Evolutionary conservation across 2,888 invertebrate species (phyloP), one percentile per base, ranked within the genome.

Genomic region (Blera fallax): DNA sequence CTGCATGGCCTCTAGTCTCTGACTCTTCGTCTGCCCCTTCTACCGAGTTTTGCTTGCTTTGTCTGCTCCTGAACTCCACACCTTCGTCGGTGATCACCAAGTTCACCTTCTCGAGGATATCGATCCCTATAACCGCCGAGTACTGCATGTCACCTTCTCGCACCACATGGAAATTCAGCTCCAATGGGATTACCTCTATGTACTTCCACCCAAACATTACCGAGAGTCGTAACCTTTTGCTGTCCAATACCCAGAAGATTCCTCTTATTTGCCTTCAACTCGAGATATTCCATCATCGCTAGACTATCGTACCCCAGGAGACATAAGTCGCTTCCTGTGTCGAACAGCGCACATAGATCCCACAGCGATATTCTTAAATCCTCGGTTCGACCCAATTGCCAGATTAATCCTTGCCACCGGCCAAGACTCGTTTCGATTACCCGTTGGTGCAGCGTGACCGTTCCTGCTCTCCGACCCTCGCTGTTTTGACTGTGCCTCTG

Each of bases 331-430:
- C 40, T 40, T 1, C 40, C 40, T 5, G 14, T 40, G 1, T 40
- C 40, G 5, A 56, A 14, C 10, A 56, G 14, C 10, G 56, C 56
- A 1, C 32, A 56, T 2, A 72, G 2, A 7, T 11, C 32, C 45
- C n/a, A 58, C 43, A 5, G 32, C 8, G 8, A 72, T 48, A 34
- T 32, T 48, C 45, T 72, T 72, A 14, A 72, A 72, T 5, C 48
- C 4, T 7, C 45, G 56, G 34, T 72, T 72, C 3, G 24, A 18
- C 11, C 72, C 58, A n/a, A 72, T 32, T 21, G 52, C 43, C n/a
- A 74, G 24, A 14, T 34, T 24, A 11, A 72, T 27, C 58, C 27
- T n/a, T 21, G 37, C 50, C 45, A 34, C 48, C 37, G 62, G 40
- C 40, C 11, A 56, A 11, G 40, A 14, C 5, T 4, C 4, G 11